Conservation (phyloP, 2,888 invertebrate species). For the Tetanocera ferruginea region DNA sequence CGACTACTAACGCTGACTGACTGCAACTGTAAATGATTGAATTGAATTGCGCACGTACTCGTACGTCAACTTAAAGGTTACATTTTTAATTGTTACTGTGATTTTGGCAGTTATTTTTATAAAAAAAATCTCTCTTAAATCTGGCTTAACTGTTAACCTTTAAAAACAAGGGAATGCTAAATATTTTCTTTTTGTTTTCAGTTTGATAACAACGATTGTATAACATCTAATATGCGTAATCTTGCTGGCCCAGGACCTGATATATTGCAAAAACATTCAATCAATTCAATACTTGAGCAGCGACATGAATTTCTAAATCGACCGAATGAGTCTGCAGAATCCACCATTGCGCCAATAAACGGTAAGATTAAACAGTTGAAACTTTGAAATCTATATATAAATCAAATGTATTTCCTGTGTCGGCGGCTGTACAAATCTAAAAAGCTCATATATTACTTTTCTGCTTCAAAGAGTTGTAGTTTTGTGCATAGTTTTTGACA, state of each 20-base stretch:
- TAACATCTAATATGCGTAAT: conserved; percentile 54
- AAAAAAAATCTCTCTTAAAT: too few species aligned
- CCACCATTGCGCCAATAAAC: conserved; percentile 62
- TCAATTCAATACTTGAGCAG: conserved; percentile 72
- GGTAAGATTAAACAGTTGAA: conserved; percentile 40
- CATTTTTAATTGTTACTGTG: background rate
- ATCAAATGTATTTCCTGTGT: too few species aligned
- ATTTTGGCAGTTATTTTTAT: too few species aligned
- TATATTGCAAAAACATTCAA: conserved; percentile 72
- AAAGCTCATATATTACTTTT: too few species aligned
- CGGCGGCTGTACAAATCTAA: too few species aligned
- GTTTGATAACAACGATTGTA: conserved; percentile 49
- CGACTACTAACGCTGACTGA: background rate
- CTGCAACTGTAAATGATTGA: background rate
- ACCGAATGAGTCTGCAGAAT: conserved; percentile 55
- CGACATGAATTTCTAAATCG: conserved; percentile 64
- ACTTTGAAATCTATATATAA: too few species aligned
- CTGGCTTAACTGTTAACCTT: too few species aligned
- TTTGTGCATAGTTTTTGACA: too few species aligned
- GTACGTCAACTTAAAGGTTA: background rate
- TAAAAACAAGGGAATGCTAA: background rate
- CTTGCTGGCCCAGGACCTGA: conserved; percentile 64
- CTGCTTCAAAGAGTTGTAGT: too few species aligned
- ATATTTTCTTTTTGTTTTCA: conserved; percentile 37
- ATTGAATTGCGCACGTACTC: conserved; percentile 22